Percentiles rank a stretch among this genome's conserved stretches.
Conservation (phyloP, 2,113 vertebrate species). For the Crocuta crocuta region DNA sequence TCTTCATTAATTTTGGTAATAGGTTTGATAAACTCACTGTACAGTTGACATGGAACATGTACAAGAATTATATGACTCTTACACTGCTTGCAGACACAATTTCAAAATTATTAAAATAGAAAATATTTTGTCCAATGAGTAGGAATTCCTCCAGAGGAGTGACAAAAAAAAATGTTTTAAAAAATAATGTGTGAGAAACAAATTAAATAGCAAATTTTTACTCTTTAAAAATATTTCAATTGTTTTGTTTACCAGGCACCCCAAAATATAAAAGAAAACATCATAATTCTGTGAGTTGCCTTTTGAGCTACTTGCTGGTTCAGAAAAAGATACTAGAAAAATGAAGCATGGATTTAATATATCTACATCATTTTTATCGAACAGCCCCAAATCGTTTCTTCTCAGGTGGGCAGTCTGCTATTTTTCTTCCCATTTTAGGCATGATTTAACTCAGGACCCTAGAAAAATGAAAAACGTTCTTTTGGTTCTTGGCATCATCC, state of each 20-base stretch:
- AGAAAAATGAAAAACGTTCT: neutral
- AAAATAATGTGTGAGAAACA: constrained; percentile 1
- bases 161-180: neutral
- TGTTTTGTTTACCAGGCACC: neutral
- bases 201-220: neutral
- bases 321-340: neutral
- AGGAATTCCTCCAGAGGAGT: constrained; percentile 6
- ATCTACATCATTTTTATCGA: neutral
- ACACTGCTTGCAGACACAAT: neutral
- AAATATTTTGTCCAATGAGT: constrained; percentile 14
- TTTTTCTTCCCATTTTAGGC: neutral
- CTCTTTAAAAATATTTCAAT: neutral
- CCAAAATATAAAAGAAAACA: constrained; percentile 12
- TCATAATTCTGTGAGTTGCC: neutral
- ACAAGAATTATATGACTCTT: neutral
- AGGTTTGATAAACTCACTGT: neutral
- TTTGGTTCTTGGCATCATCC: neutral
- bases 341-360: neutral
- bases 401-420: neutral
- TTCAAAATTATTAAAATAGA: constrained; percentile 36
- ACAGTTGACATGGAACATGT: neutral
- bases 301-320: neutral
- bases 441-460: neutral
- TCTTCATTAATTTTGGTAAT: neutral
- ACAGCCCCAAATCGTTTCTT: neutral